Evolutionary conservation across 2,113 vertebrate genomes (phyloP), one percentile per base, ranked within the genome.

Genomic region (Aleadryas rufinucha): DNA sequence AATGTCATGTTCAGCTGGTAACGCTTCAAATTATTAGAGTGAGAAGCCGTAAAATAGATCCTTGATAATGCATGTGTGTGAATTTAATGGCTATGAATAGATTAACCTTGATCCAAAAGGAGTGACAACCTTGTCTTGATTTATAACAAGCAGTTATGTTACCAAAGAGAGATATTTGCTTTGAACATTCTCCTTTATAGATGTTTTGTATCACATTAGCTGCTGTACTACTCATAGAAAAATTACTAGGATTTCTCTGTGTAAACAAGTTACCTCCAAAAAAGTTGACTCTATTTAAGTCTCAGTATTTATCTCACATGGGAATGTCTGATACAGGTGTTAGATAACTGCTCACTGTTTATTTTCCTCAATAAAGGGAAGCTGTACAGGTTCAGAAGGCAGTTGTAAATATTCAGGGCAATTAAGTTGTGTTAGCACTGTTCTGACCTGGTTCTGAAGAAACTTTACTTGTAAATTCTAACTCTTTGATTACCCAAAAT

Each of bases 61-160:
- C 30, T 89, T 47, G 64, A 16, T 89, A 95, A 82, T 54, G n/a
- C 20, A n/a, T 35, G 37, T 49, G 42, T 65, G 47, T 83, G 75
- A 79, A 68, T 74, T 52, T 70, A 78, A 60, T 52, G 65, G 60
- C 57, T 64, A 13, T 71, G 84, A 68, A 74, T 44, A 84, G 80
- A 71, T 94, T 90, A 87, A 95, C 84, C 80, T 95, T 92, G 91
- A 78, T 91, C 42, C 28, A 39, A 79, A 57, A 35, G 23, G 59
- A 53, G 23, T 72, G 44, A 69, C 23, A 57, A 64, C 65, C 57
- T 93, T 84, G 41, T 54, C 54, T 77, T 84, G 68, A 95, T 92
- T 95, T 96, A 56, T 74, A 81, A 54, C 42, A 69, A 69, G 68
- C 41, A 64, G 42, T 59, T 72, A 27, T 20, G 23, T 63, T 90